Evolutionary conservation across 2,888 invertebrate genomes (phyloP).

Genomic region (Sclerodermus sp.): DNA sequence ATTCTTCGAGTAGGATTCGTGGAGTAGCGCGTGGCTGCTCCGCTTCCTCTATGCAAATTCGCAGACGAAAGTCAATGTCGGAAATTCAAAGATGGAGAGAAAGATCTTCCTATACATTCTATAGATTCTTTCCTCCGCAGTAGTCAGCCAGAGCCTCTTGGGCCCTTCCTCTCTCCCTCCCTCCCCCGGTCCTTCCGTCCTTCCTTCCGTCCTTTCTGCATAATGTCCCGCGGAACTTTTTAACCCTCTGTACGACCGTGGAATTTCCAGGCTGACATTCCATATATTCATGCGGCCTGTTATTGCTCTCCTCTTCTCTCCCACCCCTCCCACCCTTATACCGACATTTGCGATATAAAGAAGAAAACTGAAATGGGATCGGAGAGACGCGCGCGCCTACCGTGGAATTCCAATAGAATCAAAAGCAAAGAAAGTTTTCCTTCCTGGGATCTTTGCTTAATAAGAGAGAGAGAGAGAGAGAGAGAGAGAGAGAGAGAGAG

Average conservation of each 20-base stretch:
- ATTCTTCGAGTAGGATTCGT: too few relatives aligned
- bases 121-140: too few relatives aligned
- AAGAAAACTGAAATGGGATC: too few relatives aligned
- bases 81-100: slow-evolving; percentile 9
- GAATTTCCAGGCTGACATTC: slow-evolving; percentile 6
- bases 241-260: slow-evolving; percentile 6
- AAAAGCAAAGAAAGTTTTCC: too few relatives aligned
- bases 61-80: slow-evolving; percentile 13
- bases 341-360: too few relatives aligned
- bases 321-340: background rate
- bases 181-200: background rate
- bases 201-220: slow-evolving; percentile 4
- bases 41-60: slow-evolving; percentile 21
- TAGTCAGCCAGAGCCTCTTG: slow-evolving; percentile 5
- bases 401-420: too few relatives aligned
- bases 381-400: too few relatives aligned
- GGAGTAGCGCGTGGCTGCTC: too few relatives aligned
- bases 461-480: too few relatives aligned
- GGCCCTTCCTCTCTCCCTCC: background rate
- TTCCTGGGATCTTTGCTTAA: too few relatives aligned
- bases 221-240: slow-evolving; percentile 19
- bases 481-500: too few relatives aligned
- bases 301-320: background rate
- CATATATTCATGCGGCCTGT: slow-evolving; percentile 7
- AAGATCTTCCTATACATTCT: too few relatives aligned